Base-by-base conservation (phyloP, 2,797 vertebrate species). In the Gallinago solitaria region DNA sequence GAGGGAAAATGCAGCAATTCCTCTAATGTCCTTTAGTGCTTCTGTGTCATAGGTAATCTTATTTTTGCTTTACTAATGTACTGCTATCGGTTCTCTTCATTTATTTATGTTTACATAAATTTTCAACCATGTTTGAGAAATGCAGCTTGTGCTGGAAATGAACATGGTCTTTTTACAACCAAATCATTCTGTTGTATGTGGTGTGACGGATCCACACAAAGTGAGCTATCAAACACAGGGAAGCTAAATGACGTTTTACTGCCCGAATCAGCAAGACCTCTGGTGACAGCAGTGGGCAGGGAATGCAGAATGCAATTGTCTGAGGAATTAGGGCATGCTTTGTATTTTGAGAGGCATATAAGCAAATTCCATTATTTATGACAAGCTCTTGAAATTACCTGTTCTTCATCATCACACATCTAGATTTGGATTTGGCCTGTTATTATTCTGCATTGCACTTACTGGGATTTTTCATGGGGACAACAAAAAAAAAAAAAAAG, bases 41-140 rank as follows among this genome's bases (percentile, higher is more conserved):
- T 80, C 85, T 95, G 2, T 93, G 86, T 93, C 76, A 30, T 83
- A 83, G 79, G 37, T 90, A 94, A 68, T 90, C 86, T 84, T 93
- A 83, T 80, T 95, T 96, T 95, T 94, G 83, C 75, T 84, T 90
- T 91, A 76, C 75, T 96, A 77, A 96, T 86, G 70, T 81, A 91
- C 57, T 77, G 80, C 28, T 93, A 74, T 95, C 2, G 7, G 63
- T 87, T 92, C 80, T 95, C 63, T 90, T 95, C 18, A 90, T 95
- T 96, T 96, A 96, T 92, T 96, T 93, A 91, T 82, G 53, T 88
- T 93, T 80, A 86, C 64, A 71, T 87, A 70, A 79, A 83, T 94
- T 93, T 94, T 95, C 78, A 91, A 16, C 51, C 33, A 13, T 53
- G 56, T 87, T 90, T 93, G 83, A 86, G 77, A 87, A 93, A 39